A percentile compares a stretch with the other conserved stretches of the same genome.
Conservation (phyloP, 1,140 invertebrate genomes). For the Anthonomus grandis region DNA sequence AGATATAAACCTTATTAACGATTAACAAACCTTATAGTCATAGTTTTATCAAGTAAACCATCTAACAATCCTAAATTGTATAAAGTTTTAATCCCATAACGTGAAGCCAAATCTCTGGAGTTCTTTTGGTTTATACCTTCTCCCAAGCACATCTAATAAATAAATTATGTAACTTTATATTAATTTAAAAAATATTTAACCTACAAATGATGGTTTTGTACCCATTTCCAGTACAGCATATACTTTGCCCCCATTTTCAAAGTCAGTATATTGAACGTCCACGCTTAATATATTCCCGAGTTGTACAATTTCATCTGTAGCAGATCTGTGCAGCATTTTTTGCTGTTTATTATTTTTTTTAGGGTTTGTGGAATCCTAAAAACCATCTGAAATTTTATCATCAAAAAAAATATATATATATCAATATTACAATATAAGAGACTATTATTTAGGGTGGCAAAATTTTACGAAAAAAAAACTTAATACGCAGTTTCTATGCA, state of each 20-base stretch:
- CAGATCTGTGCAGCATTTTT: slow-evolving; percentile 16
- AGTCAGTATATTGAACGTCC: slow-evolving; percentile 29
- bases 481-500: too few species aligned
- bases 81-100: slow-evolving; percentile 31
- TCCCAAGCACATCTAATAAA: slow-evolving; percentile 37
- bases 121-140: slow-evolving; percentile 24
- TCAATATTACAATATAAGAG: too few species aligned
- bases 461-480: too few species aligned
- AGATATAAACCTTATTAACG: too few species aligned
- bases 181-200: slow-evolving; percentile 5
- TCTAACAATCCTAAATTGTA: slow-evolving; percentile 33
- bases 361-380: not conserved
- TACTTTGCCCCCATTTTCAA: slow-evolving; percentile 22
- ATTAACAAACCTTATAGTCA: slow-evolving; percentile 12
- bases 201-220: slow-evolving; percentile 30
- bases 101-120: slow-evolving; percentile 30
- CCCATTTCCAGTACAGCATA: slow-evolving; percentile 29
- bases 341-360: slow-evolving; percentile 13
- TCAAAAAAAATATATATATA: too few species aligned
- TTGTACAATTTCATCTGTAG: slow-evolving; percentile 28
- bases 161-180: not conserved
- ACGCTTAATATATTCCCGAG: slow-evolving; percentile 29
- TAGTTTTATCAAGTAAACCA: slow-evolving; percentile 16
- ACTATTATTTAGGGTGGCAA: too few species aligned
- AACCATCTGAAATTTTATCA: slow-evolving; percentile 6